Base-by-base conservation (phyloP, 2,797 vertebrate genomes). In the Esox lucius region DNA sequence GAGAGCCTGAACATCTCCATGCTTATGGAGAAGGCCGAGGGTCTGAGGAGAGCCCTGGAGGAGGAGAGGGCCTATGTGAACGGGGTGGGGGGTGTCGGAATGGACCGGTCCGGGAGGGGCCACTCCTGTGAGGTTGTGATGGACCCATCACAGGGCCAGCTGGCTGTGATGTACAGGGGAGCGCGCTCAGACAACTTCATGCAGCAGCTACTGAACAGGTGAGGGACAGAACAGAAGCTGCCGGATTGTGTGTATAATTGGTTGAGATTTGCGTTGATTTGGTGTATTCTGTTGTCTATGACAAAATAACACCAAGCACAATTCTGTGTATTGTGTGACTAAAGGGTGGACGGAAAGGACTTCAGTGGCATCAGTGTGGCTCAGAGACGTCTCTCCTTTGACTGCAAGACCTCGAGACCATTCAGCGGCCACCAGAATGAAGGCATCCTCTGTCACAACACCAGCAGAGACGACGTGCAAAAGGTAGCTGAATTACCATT, bases 1-100 rank as follows among this genome's bases (percentile, higher is more conserved):
- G 97, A 98, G 79, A 96, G 96, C 28, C 91, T 98, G 78, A 99
- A 98, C 90, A 99, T 98, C 91, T 98, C 97, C 9, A 97, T 96
- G 53, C 90, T 99, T 83, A 99, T 99, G 96, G 97, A 98, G 81
- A 99, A 98, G 87, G 97, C 97, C 0, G 97, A 98, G 87, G 97
- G 97, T 7, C 91, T 99, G 77, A 90, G 97, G 70, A 93, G 96
- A 78, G 97, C 97, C 0, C 92, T 99, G 87, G 96, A 98, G 89
- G 97, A 98, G 82, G 97, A 98, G 56, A 85, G 96, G 75, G 96
- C 96, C 13, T 99, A 97, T 51, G 93, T 98, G 88, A 96, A 97
- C 17, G 90, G 95, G 74, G 94, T 95, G 0, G 93, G 94, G 16
- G 81, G 92, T 75, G 80, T 92, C 56, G 56, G 56, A 24, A 26